Base-by-base conservation (phyloP, 1,140 invertebrate genomes). In the Drosophila lowei region DNA sequence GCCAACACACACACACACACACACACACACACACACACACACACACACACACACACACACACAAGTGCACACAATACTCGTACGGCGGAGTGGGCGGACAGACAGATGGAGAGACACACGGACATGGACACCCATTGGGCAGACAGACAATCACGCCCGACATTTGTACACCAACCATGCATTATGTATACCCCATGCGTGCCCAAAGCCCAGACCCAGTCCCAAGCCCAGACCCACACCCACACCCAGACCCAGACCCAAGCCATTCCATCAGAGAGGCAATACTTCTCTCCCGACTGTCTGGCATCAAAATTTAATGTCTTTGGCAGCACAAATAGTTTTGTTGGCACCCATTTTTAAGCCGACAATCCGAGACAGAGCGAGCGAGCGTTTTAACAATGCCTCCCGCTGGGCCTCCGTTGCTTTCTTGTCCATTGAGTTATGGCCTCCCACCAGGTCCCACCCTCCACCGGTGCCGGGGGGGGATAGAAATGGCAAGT, bases 241-340 rank as follows among this genome's bases (percentile, higher is more conserved):
- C 54, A 44, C 8, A 15, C 42, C 3, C 23, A 6, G 1, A 34
- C 21, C 16, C 38, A 13, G 7, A 8, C 6, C 46, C 47, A 23
- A 9, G 34, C 55, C 43, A 41, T 28, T 62, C 58, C 61, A 68
- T 55, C 49, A 54, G 43, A 59, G 9, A 38, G 73, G 60, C 58
- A 58, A 67, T 52, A 41, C 60, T 41, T 15, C 28, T 6, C 50
- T 21, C 54, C 43, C 38, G 34, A 38, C 55, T 61, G 70, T 58
- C 80, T 76, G 66, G 59, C 80, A 84, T 85, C 80, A 76, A 85
- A 84, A 84, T 85, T 85, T 84, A 85, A 84, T 84, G 76, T 85
- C 72, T 63, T 85, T 85, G 72, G 66, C 80, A 79, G 80, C 76
- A 84, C 63, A 85, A 85, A 76, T 80, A 77, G 74, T 73, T 81